Evolutionary conservation across 2,888 invertebrate species (phyloP).

Genomic region (Elmis aenea): DNA sequence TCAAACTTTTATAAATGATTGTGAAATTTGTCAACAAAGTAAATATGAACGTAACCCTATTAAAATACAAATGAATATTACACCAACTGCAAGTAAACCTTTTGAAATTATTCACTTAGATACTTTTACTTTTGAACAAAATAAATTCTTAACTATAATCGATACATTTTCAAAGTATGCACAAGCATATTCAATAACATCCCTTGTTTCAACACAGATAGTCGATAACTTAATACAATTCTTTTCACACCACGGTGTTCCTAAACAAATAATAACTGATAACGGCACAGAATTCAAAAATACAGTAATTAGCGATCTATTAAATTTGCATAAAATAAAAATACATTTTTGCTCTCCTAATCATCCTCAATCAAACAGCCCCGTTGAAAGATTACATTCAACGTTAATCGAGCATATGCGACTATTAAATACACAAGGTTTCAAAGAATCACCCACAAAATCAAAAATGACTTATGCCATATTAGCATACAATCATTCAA

Average conservation of each 20-base stretch:
- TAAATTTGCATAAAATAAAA: conserved; percentile 19
- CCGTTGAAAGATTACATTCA: conserved; percentile 21
- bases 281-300: conserved; percentile 9
- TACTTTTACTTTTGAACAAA: conserved; percentile 4
- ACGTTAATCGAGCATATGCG: conserved; percentile 19
- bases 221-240: conserved; percentile 18
- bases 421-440: conserved; percentile 7
- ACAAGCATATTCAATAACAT: conserved; percentile 15
- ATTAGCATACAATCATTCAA: conserved; percentile 7
- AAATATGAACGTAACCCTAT: conserved; percentile 21
- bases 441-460: conserved; percentile 1
- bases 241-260: conserved; percentile 11
- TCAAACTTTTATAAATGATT: conserved; percentile 19
- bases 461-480: conserved; percentile 5
- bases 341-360: conserved; percentile 19
- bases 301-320: conserved; percentile 16
- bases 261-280: conserved; percentile 4
- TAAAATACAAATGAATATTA: conserved; percentile 5
- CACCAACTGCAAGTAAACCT: conserved; percentile 3
- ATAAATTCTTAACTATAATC: conserved; percentile 3
- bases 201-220: conserved; percentile 13
- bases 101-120: conserved; percentile 6
- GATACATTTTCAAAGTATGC: conserved; percentile 6
- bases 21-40: conserved; percentile 16
- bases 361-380: conserved; percentile 21